Percentiles rank a stretch among this genome's conserved stretches.
Evolutionary conservation across 2,888 invertebrate species (phyloP).

Genomic region (Gibbula magus): DNA sequence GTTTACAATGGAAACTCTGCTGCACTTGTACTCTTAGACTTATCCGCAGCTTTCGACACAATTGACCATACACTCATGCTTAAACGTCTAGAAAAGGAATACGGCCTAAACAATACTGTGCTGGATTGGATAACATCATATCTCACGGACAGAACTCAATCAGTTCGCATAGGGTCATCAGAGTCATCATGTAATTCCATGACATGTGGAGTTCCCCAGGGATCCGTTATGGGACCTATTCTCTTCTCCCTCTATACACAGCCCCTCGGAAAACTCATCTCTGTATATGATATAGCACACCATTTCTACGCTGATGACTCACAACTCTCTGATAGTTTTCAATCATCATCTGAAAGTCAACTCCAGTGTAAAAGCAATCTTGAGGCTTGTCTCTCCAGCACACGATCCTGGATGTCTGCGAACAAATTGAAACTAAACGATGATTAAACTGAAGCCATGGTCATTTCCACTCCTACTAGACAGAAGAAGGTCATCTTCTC

Average conservation of each 20-base stretch:
- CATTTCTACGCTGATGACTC: not conserved
- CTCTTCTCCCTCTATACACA: not conserved
- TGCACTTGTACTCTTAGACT: too few species aligned
- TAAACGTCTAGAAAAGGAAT: too few species aligned
- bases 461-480: not conserved
- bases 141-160: not conserved
- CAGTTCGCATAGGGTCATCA: not conserved
- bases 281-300: not conserved
- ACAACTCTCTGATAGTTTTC: not conserved
- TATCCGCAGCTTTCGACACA: too few species aligned
- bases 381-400: not conserved
- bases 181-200: too few species aligned
- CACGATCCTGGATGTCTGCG: not conserved
- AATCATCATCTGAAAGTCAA: not conserved
- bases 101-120: too few species aligned
- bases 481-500: too few species aligned
- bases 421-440: not conserved
- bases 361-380: not conserved
- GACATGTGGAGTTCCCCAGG: not conserved
- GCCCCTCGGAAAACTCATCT: not conserved
- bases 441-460: not conserved
- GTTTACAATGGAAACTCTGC: too few species aligned
- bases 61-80: too few species aligned
- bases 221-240: not conserved
- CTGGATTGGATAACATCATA: too few species aligned